A percentile compares a stretch with the other conserved stretches of the same genome.
Conservation (phyloP, 2,797 vertebrate species). For the Darevskia mixta region DNA sequence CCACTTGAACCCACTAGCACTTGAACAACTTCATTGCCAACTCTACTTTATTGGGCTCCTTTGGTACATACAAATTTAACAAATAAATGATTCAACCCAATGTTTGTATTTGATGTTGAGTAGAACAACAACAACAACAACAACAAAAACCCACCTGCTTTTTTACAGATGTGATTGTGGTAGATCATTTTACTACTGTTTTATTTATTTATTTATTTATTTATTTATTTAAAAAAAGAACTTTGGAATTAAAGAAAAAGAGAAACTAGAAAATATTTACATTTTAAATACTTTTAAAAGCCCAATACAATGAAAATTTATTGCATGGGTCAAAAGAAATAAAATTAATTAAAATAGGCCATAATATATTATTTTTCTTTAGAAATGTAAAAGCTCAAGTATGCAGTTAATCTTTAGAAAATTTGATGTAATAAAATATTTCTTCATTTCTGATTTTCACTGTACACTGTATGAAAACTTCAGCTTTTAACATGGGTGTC, state of each 20-base stretch:
- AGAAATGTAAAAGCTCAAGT: slow-evolving; percentile 18
- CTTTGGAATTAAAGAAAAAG: neutral
- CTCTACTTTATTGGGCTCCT: too few relatives aligned
- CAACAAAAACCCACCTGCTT: neutral
- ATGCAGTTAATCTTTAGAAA: neutral
- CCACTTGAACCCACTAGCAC: too few relatives aligned
- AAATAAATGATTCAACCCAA: too few relatives aligned
- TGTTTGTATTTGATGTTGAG: neutral
- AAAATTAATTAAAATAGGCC: neutral
- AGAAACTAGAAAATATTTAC: neutral
- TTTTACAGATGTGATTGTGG: neutral
- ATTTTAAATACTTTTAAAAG: neutral
- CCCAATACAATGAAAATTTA: neutral
- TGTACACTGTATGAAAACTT: slow-evolving; percentile 43
- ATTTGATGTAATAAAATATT: slow-evolving; percentile 43
- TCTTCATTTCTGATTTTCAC: slow-evolving; percentile 30
- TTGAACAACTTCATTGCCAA: too few relatives aligned
- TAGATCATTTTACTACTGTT: neutral
- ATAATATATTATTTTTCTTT: neutral
- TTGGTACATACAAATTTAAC: too few relatives aligned
- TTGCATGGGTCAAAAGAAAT: neutral
- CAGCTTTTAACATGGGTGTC: slow-evolving; percentile 34
- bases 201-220: too few relatives aligned
- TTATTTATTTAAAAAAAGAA: neutral
- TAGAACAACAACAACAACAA: slow-evolving; percentile 43